Evolutionary conservation across 2,113 vertebrate species (phyloP).

Genomic region (Stegostoma tigrinum): DNA sequence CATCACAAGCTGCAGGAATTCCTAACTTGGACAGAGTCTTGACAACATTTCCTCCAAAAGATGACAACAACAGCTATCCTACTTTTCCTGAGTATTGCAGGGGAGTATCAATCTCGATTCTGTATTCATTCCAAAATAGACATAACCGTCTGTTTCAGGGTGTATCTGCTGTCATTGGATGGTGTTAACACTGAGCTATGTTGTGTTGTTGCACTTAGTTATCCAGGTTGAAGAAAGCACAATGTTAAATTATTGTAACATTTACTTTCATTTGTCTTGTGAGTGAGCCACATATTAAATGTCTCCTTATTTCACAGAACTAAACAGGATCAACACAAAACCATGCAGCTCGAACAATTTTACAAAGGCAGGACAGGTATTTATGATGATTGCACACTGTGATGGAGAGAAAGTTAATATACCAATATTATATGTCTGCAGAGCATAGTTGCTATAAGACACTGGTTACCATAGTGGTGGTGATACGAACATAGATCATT

Average conservation of each 20-base stretch:
- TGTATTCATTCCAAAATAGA: not conserved
- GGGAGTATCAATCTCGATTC: not conserved
- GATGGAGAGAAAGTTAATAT: not conserved
- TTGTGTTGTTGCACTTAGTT: not conserved
- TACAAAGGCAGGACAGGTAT: too few species aligned
- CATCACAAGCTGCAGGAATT: not conserved
- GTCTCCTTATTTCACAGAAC: not conserved
- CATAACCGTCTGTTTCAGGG: not conserved
- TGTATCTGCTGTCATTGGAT: not conserved
- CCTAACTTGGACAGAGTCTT: not conserved
- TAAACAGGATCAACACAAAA: too few species aligned
- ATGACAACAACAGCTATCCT: not conserved
- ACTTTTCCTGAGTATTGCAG: not conserved
- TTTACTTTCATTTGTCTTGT: not conserved
- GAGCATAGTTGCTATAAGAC: not conserved
- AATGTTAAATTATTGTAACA: not conserved
- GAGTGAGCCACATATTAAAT: not conserved
- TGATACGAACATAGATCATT: not conserved
- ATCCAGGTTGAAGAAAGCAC: not conserved
- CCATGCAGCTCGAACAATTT: too few species aligned
- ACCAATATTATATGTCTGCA: not conserved
- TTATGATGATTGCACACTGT: too few species aligned
- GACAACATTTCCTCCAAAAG: not conserved
- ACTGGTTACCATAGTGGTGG: not conserved
- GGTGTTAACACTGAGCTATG: not conserved